Evolutionary conservation across 1,140 invertebrate species (phyloP), one percentile per base, ranked within the genome.

Genomic region (Nasonia giraulti): DNA sequence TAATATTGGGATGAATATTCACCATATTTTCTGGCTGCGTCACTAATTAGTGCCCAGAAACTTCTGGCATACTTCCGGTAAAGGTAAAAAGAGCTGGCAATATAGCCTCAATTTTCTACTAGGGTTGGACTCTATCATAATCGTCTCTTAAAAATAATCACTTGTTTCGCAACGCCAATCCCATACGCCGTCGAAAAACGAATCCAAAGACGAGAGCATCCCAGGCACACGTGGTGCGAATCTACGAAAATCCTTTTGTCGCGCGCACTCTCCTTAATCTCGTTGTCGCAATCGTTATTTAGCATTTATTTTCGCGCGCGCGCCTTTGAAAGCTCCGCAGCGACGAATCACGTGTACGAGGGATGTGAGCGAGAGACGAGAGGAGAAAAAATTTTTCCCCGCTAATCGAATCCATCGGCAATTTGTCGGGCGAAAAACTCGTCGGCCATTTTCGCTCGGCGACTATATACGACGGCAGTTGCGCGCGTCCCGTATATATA

Each of bases 341-440:
- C 76, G 23, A 27, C 76, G 50, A 40, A 20, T 75, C 73, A 14
- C 37, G 17, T 6, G 17, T 40, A 73, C 23, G 31, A 12, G 69
- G 1, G 8, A 20, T 0, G 77, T 37, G 1, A 23, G 68, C 44
- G 27, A 6, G 14, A 14, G 69, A 50, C 7, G 47, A 74, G 40
- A 44, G 20, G 40, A 27, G 27, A 78, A 87, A 87, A 85, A 78
- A 86, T 87, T 87, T 87, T 85, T 82, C 37, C 50, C 77, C 82
- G 88, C 86, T 92, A 92, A 93, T 91, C 91, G 90, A 92, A 93
- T 93, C 91, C 91, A 93, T 93, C 91, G 92, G 91, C 91, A 92
- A 92, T 92, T 93, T 92, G 91, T 92, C 91, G 89, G 89, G 87
- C 89, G 89, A 91, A 92, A 92, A 92, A 91, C 84, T 89, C 90